A percentile compares a stretch with the other conserved stretches of the same genome.
Conservation (phyloP, 2,888 invertebrate species). For the Dynastes hyllus region DNA sequence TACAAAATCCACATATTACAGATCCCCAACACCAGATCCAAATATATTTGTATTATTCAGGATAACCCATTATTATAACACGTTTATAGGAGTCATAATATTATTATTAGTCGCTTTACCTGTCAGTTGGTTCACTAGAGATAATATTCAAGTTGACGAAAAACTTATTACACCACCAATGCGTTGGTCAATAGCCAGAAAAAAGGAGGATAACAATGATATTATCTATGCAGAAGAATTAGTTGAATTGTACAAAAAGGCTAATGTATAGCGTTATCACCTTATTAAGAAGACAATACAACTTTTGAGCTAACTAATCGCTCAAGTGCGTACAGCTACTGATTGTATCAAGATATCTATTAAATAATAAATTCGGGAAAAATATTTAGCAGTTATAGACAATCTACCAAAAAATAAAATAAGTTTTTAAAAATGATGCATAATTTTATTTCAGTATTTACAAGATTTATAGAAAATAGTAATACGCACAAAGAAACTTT, state of each 20-base stretch:
- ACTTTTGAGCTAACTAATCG: no score
- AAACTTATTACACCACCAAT: constrained; percentile 55
- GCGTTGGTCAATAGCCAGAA: constrained; percentile 49
- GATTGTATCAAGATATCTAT: no score
- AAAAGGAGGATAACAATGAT: not conserved
- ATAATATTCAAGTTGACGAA: constrained; percentile 48
- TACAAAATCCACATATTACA: not conserved
- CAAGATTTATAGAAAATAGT: no score
- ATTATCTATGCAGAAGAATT: constrained; percentile 2
- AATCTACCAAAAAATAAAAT: no score
- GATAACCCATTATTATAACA: constrained; percentile 57
- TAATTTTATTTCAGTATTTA: no score
- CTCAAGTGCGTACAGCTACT: no score
- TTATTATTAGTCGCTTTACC: constrained; percentile 54
- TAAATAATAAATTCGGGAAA: no score
- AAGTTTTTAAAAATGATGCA: no score
- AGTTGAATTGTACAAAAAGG: not conserved
- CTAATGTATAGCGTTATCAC: no score
- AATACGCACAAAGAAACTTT: no score
- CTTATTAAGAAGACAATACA: no score
- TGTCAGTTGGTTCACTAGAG: constrained; percentile 54
- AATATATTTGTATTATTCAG: constrained; percentile 54
- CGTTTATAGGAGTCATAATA: constrained; percentile 52
- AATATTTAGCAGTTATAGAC: no score
- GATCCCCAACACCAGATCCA: constrained; percentile 2